Percentiles rank a stretch among this genome's conserved stretches.
phyloP scores from a whole-genome alignment of 2,797 vertebrate species.

The Decapterus maruadsi region DNA sequence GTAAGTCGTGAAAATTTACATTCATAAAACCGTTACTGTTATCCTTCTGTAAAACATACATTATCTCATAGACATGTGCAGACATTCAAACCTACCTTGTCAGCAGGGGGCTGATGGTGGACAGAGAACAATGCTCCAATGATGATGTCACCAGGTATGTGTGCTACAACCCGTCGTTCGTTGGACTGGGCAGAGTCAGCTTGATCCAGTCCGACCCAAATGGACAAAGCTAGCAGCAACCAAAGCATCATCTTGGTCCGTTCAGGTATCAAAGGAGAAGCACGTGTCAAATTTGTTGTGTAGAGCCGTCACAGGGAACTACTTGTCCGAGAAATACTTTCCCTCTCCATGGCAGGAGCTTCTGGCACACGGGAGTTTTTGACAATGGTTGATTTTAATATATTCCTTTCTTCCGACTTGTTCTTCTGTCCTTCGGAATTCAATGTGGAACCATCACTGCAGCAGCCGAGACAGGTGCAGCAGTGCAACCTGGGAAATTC shows the following conservation, averaged over 20 bases:
- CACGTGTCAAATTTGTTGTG: slow-evolving; percentile 26
- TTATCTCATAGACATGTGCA: not conserved
- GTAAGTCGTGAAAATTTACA: too few relatives aligned
- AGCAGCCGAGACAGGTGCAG: slow-evolving; percentile 49
- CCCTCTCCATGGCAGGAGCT: slow-evolving; percentile 66
- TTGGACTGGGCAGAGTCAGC: slow-evolving; percentile 87
- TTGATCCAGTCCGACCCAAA: slow-evolving; percentile 85
- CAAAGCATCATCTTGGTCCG: slow-evolving; percentile 77
- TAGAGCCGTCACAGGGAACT: slow-evolving; percentile 56
- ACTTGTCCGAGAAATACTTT: slow-evolving; percentile 46
- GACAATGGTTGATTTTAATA: slow-evolving; percentile 3
- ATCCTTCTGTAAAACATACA: not conserved
- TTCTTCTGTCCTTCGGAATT: slow-evolving; percentile 37
- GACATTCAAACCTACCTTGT: slow-evolving; percentile 84
- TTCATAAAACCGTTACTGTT: not conserved
- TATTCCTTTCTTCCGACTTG: slow-evolving; percentile 43
- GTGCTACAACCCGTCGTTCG: slow-evolving; percentile 94
- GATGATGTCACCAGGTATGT: slow-evolving; percentile 96
- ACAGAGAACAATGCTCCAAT: slow-evolving; percentile 98
- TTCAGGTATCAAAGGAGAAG: slow-evolving; percentile 29
- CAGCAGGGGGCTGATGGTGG: slow-evolving; percentile 97
- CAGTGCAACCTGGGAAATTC: slow-evolving; percentile 56
- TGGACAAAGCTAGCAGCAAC: slow-evolving; percentile 86
- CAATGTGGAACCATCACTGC: slow-evolving; percentile 57
- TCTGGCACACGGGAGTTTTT: slow-evolving; percentile 31